These are phyloP conservation scores for Typhlomys cinereus DNA, from an alignment of 2,113 vertebrate species.

Conservation along the genomic window DNA sequence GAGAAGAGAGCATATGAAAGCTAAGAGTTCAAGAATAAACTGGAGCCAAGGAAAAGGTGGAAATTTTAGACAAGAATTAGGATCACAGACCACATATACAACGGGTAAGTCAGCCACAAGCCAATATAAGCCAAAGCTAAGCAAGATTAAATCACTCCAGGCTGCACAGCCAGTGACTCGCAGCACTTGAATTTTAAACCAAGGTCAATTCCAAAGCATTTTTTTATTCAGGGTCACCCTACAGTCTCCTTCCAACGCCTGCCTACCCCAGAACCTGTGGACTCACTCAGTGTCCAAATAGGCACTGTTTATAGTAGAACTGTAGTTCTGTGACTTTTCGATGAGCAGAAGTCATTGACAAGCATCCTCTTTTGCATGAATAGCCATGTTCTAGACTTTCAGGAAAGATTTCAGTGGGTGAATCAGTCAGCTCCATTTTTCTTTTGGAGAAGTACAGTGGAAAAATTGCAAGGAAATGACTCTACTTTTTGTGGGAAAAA, in stretches of 20 bases:
- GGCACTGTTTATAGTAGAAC: neutral
- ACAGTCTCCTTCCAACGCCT: neutral
- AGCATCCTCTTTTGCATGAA: neutral
- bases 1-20: neutral
- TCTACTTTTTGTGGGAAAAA: neutral
- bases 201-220: neutral
- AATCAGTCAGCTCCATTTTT: neutral
- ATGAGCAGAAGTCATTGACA: neutral
- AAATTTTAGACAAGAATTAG: neutral
- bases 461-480: neutral
- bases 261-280: neutral
- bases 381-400: neutral
- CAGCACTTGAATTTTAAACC: neutral
- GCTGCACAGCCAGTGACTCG: neutral
- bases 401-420: conserved; percentile 15
- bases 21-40: neutral
- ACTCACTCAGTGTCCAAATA: neutral
- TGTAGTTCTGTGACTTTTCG: neutral
- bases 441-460: conserved; percentile 18
- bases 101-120: neutral
- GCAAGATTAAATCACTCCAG: neutral
- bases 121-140: neutral
- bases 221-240: neutral
- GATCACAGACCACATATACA: neutral
- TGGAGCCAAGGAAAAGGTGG: neutral